Percentiles rank a stretch among this genome's conserved stretches.
Evolutionary conservation across 1,140 invertebrate genomes (phyloP).

Genomic region (Bicyclus anynana): DNA sequence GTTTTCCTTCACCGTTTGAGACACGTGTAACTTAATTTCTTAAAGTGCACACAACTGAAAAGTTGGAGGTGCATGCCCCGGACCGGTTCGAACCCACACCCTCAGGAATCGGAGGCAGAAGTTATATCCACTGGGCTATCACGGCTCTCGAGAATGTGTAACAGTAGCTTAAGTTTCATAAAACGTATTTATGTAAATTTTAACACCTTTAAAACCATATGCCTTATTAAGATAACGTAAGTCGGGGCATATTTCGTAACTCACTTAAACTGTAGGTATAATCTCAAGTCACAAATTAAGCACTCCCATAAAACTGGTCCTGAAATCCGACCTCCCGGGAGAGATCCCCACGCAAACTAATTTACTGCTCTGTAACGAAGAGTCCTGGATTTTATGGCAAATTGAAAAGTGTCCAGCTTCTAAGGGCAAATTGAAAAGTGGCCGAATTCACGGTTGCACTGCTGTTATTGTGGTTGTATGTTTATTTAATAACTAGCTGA

Average conservation of each 20-base stretch:
- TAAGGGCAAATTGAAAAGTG: neutral
- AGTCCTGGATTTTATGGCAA: neutral
- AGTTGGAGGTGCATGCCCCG: too few species aligned
- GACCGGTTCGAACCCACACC: too few species aligned
- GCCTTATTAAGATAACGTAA: neutral
- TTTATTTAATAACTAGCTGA: too few species aligned
- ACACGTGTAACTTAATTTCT: too few species aligned
- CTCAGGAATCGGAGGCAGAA: too few species aligned
- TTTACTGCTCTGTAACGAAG: neutral
- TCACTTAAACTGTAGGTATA: neutral
- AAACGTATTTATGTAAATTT: too few species aligned
- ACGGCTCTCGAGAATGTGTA: too few species aligned
- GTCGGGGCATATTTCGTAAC: neutral
- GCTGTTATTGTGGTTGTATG: too few species aligned
- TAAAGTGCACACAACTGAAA: too few species aligned
- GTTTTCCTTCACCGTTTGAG: too few species aligned
- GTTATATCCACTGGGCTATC: too few species aligned
- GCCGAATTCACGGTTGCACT: neutral
- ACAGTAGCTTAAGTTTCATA: too few species aligned
- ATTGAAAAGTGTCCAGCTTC: neutral
- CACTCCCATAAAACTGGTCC: neutral
- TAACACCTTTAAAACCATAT: neutral
- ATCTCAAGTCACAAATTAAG: slow-evolving; percentile 1
- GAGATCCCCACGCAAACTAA: neutral
- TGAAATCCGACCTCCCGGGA: slow-evolving; percentile 1